A percentile compares a stretch with the other conserved stretches of the same genome.
Evolutionary conservation across 2,888 invertebrate genomes (phyloP).

Genomic region (Lymantria dispar): DNA sequence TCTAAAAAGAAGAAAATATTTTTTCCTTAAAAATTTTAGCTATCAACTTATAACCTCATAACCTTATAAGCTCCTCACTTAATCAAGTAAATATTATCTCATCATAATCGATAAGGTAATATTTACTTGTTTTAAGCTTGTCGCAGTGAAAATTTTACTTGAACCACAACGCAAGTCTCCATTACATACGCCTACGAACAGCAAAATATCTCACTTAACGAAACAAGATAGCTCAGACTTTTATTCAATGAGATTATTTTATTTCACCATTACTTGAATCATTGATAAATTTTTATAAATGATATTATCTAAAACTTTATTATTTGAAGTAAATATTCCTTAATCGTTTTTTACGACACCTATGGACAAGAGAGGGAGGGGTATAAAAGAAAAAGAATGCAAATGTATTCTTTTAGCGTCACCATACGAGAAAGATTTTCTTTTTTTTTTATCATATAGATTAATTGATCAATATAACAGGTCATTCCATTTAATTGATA

Average conservation of each 20-base stretch:
- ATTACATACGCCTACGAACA: slow-evolving; percentile 49
- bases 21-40: too few species aligned
- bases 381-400: neutral
- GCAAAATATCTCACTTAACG: slow-evolving; percentile 73
- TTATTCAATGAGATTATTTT: slow-evolving; percentile 36
- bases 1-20: too few species aligned
- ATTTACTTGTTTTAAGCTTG: too few species aligned
- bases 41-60: too few species aligned
- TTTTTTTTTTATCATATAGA: neutral
- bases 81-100: too few species aligned
- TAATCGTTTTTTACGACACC: neutral
- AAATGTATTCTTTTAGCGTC: too few species aligned
- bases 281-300: neutral
- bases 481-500: neutral
- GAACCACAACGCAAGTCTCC: slow-evolving; percentile 6
- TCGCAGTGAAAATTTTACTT: too few species aligned
- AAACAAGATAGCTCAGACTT: slow-evolving; percentile 53
- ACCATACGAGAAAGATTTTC: neutral
- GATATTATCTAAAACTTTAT: neutral
- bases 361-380: neutral
- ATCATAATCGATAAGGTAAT: too few species aligned
- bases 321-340: neutral
- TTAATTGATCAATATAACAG: neutral
- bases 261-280: neutral
- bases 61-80: too few species aligned